Conservation (phyloP, 2,888 invertebrate genomes). For the Platycheirus albimanus region DNA sequence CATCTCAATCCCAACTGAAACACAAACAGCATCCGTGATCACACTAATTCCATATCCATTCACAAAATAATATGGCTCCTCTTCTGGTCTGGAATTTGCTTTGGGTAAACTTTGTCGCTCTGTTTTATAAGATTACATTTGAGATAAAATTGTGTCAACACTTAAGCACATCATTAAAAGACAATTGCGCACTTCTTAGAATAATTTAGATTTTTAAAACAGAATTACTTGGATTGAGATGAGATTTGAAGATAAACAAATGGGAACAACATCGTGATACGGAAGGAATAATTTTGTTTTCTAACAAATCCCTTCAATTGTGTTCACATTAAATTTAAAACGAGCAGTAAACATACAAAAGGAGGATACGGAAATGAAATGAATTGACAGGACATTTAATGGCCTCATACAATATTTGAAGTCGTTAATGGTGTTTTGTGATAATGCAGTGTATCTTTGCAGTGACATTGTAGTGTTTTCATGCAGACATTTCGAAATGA, state of each 20-base stretch:
- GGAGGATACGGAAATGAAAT: too few relatives aligned
- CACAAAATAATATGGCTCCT: constrained; percentile 24
- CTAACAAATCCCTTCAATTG: too few relatives aligned
- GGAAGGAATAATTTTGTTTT: too few relatives aligned
- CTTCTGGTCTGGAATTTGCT: constrained; percentile 34
- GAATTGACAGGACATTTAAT: too few relatives aligned
- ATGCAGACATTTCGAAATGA: too few relatives aligned
- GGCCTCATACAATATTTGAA: too few relatives aligned
- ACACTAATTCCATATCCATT: constrained; percentile 41
- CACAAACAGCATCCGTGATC: background rate
- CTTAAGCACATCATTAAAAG: constrained; percentile 47
- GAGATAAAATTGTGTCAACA: constrained; percentile 55
- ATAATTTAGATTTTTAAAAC: background rate
- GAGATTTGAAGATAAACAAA: background rate
- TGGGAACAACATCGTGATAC: too few relatives aligned
- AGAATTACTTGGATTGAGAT: background rate
- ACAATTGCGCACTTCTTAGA: constrained; percentile 32
- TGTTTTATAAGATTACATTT: constrained; percentile 8
- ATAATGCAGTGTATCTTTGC: too few relatives aligned
- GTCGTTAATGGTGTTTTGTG: too few relatives aligned
- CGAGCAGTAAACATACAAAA: too few relatives aligned
- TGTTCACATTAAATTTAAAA: too few relatives aligned
- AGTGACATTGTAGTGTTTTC: too few relatives aligned
- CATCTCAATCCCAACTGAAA: background rate
- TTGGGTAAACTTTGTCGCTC: constrained; percentile 39